Evolutionary conservation across 2,113 vertebrate species (phyloP).

Genomic region (Gambusia holbrooki): DNA sequence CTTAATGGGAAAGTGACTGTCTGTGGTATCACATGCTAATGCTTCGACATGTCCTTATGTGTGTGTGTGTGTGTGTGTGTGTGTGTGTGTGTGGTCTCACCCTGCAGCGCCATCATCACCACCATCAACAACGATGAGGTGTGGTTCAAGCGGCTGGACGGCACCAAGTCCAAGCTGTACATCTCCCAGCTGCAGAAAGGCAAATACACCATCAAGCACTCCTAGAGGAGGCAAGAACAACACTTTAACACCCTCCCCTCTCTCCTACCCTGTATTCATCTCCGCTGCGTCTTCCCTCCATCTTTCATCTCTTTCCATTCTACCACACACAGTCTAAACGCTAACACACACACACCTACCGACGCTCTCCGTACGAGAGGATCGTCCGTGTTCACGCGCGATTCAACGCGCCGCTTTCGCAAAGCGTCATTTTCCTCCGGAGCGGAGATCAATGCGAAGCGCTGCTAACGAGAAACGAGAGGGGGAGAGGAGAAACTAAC

Average conservation of each 20-base stretch:
- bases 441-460: conserved; percentile 60
- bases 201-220: conserved; percentile 97
- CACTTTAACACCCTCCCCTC: not conserved
- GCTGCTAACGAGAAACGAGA: conserved; percentile 55
- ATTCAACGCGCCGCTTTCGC: conserved; percentile 55
- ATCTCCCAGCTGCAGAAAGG: conserved; percentile 98
- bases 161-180: conserved; percentile 97
- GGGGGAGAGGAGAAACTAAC: conserved; percentile 19
- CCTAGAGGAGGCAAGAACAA: conserved; percentile 49
- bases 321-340: not conserved
- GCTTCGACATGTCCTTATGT: no score
- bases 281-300: conserved; percentile 1
- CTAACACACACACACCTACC: conserved; percentile 10
- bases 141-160: conserved; percentile 96
- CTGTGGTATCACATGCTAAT: not conserved
- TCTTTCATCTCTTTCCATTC: not conserved
- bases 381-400: conserved; percentile 67
- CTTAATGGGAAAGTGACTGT: no score
- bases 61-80: not conserved
- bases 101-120: conserved; percentile 92
- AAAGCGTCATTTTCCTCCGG: conserved; percentile 68
- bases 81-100: conserved; percentile 8
- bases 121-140: conserved; percentile 98
- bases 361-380: not conserved
- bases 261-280: conserved; percentile 11